Evolutionary conservation across 2,113 vertebrate genomes (phyloP), one percentile per base, ranked within the genome.

Genomic region (Leptosomus discolor): DNA sequence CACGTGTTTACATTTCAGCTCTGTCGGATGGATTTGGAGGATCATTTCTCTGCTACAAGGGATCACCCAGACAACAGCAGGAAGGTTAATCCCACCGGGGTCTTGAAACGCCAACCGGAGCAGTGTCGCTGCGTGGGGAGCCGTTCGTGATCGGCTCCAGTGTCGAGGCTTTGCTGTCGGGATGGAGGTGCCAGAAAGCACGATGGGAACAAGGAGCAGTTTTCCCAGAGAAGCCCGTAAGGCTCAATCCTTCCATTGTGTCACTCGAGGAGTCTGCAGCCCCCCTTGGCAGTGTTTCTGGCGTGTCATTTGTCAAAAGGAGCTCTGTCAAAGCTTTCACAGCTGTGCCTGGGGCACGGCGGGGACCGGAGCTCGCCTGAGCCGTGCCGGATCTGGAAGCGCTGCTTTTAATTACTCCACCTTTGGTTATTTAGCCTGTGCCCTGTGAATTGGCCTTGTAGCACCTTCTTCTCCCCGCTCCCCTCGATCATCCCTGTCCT

Each of bases 201-300:
- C 54, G 29, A n/a, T 21, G 53, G 0, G 4, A 86, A 46, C 2
- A 2, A 56, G 34, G 46, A 74, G 21, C 0, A 2, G 2, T 58
- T 74, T 69, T 36, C 39, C 16, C 1, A 1, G 36, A 37, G n/a
- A 26, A 50, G 12, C 24, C 53, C 2, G 0, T 11, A 13, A 73
- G 24, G 32, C 12, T 91, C 46, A 22, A 39, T 24, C 51, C 39
- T 61, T 76, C n/a, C 32, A 1, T 45, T 11, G 1, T 15, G 56
- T 43, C 11, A 1, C 77, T 30, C 3, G 6, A 26, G 20, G 51
- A 65, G 51, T 6, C n/a, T 32, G 12, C 29, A 29, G 34, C 64
- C 27, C 39, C 21, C 9, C 15, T 26, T 10, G 58, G 36, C 19
- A 37, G 16, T 48, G 12, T 21, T 70, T 65, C 46, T 91, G 87